Conservation (phyloP, 1,140 invertebrate genomes). For the Monomorium pharaonis region DNA sequence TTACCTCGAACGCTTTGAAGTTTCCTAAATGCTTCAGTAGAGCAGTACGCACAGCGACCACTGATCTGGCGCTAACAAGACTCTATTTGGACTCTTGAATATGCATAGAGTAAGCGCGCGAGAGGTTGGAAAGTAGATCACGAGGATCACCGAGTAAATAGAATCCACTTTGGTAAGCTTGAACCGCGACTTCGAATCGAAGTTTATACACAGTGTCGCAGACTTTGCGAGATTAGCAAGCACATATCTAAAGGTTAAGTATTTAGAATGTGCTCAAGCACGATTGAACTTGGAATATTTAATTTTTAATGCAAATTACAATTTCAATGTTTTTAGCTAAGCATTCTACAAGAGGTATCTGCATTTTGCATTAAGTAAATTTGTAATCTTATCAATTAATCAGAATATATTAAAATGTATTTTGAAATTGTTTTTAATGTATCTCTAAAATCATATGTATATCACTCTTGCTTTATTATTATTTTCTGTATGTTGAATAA, state of each 20-base stretch:
- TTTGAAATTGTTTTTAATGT: background rate
- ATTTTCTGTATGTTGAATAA: background rate
- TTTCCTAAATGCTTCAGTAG: constrained; percentile 48
- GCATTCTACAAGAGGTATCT: background rate
- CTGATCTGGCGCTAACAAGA: constrained; percentile 65
- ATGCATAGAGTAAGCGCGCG: constrained; percentile 58
- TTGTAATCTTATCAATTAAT: background rate
- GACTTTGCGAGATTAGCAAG: constrained; percentile 5
- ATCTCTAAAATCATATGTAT: background rate
- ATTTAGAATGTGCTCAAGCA: background rate
- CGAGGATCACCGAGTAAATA: constrained; percentile 68
- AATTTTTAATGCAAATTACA: background rate
- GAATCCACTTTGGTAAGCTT: constrained; percentile 61
- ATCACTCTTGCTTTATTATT: background rate
- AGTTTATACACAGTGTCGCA: constrained; percentile 43
- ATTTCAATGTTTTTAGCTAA: background rate
- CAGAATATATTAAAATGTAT: background rate
- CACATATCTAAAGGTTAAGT: constrained; percentile 16
- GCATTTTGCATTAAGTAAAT: background rate
- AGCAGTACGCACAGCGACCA: constrained; percentile 27
- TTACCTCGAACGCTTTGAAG: constrained; percentile 9
- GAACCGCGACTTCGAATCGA: constrained; percentile 53
- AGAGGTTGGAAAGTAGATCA: constrained; percentile 67
- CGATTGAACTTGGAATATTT: constrained; percentile 42
- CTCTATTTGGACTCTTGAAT: constrained; percentile 65